A percentile compares a stretch with the other conserved stretches of the same genome.
Evolutionary conservation across 2,113 vertebrate genomes (phyloP).

Genomic region (Spilogale gracilis): DNA sequence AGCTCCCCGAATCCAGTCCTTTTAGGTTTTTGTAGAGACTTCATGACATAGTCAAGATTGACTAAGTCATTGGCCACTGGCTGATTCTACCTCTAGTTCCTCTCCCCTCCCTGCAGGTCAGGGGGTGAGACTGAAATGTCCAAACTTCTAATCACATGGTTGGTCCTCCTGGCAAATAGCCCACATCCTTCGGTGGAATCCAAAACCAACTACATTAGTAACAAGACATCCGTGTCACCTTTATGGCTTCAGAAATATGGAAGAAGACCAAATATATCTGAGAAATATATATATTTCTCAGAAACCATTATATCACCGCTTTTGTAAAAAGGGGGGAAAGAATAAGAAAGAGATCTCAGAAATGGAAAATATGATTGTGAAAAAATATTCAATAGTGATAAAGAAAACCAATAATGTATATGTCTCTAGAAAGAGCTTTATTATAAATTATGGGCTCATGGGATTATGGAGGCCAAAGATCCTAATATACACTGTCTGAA

Average conservation of each 20-base stretch:
- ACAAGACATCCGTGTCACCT: background rate
- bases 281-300: background rate
- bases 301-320: background rate
- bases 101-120: background rate
- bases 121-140: background rate
- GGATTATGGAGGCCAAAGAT: background rate
- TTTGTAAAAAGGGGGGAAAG: background rate
- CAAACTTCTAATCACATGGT: background rate
- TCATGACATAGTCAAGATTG: background rate
- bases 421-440: background rate
- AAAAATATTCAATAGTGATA: background rate
- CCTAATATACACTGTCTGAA: background rate
- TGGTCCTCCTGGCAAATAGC: background rate
- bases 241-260: background rate
- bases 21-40: background rate
- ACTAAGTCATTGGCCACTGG: background rate
- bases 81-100: background rate
- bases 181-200: background rate
- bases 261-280: background rate
- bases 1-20: background rate
- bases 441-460: background rate
- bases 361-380: background rate
- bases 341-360: background rate
- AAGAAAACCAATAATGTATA: background rate
- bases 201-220: background rate